Evolutionary conservation across 2,888 invertebrate genomes (phyloP).

Genomic region (Eupithecia subumbrata): DNA sequence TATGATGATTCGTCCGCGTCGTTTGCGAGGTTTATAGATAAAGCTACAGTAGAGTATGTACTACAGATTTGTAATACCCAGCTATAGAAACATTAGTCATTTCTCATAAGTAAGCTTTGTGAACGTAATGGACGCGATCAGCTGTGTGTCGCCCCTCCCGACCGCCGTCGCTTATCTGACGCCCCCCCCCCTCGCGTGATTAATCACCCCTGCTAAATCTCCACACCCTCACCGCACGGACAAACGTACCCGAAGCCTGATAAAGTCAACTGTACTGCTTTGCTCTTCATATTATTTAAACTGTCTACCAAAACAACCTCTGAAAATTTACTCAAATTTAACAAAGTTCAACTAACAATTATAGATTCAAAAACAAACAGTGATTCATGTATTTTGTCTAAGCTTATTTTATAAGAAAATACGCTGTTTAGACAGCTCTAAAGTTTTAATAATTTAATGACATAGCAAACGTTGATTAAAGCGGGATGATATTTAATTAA

Average conservation of each 20-base stretch:
- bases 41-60: constrained; percentile 1
- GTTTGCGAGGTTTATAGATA: neutral
- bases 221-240: constrained; percentile 61
- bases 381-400: constrained; percentile 15
- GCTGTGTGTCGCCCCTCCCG: constrained; percentile 54
- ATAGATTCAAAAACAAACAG: constrained; percentile 21
- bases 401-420: constrained; percentile 39
- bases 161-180: constrained; percentile 65
- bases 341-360: constrained; percentile 16
- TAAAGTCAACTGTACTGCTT: constrained; percentile 48
- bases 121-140: constrained; percentile 58
- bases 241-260: constrained; percentile 56
- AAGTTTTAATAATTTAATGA: constrained; percentile 55
- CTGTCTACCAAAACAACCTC: constrained; percentile 2
- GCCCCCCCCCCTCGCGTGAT: constrained; percentile 62
- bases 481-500: constrained; percentile 61
- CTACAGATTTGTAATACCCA: constrained; percentile 28
- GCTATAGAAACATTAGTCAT: constrained; percentile 35
- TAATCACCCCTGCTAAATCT: constrained; percentile 70
- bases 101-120: constrained; percentile 48
- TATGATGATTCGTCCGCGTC: constrained; percentile 5
- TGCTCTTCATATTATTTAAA: constrained; percentile 43
- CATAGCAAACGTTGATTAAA: constrained; percentile 59
- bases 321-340: constrained; percentile 18
- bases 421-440: constrained; percentile 43